Conservation (phyloP, 2,113 vertebrate species). For the Cettia cetti region DNA sequence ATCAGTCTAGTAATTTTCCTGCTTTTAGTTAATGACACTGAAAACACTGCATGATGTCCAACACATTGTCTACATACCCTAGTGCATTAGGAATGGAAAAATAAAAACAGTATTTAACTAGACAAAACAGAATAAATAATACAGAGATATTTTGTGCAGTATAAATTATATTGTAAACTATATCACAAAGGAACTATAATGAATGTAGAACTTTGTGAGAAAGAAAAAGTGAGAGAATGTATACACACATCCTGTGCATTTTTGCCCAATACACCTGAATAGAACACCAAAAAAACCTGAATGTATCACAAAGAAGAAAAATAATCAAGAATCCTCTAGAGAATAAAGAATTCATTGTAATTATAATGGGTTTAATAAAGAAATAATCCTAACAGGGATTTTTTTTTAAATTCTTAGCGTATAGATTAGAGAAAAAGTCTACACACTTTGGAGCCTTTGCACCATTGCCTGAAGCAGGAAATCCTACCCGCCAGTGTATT, state of each 20-base stretch:
- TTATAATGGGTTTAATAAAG: neutral
- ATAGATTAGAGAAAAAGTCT: neutral
- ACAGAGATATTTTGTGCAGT: neutral
- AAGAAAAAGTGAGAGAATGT: neutral
- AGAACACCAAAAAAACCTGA: neutral
- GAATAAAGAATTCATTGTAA: neutral
- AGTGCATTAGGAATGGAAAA: neutral
- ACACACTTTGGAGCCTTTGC: neutral
- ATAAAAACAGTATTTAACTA: neutral
- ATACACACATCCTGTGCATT: neutral
- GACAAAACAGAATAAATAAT: neutral
- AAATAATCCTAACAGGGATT: neutral
- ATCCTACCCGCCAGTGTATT: neutral
- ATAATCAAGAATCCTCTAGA: neutral
- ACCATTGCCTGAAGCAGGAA: neutral
- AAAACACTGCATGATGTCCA: neutral
- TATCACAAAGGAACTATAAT: neutral
- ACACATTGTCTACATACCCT: neutral
- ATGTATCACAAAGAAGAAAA: neutral
- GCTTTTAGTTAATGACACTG: neutral
- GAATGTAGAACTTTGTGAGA: neutral
- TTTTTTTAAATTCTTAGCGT: neutral
- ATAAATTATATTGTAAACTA: neutral
- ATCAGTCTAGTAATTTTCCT: neutral
- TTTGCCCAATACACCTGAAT: neutral